A percentile compares a stretch with the other conserved stretches of the same genome.
Evolutionary conservation across 2,888 invertebrate genomes (phyloP).

Genomic region (Sinodicranocentrus sp.): DNA sequence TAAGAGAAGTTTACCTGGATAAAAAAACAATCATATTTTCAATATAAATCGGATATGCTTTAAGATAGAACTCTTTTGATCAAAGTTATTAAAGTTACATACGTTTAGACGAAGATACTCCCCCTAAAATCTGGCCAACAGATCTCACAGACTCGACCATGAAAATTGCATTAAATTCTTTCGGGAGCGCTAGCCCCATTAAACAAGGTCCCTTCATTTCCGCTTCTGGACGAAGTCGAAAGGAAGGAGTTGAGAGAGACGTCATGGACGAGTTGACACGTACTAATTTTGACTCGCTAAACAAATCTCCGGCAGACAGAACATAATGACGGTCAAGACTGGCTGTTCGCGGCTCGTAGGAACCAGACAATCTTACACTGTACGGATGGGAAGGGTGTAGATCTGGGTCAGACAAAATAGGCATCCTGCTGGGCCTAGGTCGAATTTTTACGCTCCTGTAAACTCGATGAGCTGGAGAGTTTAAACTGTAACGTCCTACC

Average conservation of each 20-base stretch:
- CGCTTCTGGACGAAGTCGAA: constrained; percentile 72
- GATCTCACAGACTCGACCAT: constrained; percentile 79
- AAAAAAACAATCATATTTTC: no score
- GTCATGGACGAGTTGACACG: constrained; percentile 77
- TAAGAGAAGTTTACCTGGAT: constrained; percentile 25
- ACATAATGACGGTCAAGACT: constrained; percentile 74
- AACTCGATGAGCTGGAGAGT: constrained; percentile 46
- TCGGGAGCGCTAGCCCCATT: constrained; percentile 87
- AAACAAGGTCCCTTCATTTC: constrained; percentile 81
- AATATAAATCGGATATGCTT: no score
- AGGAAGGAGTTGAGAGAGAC: constrained; percentile 75
- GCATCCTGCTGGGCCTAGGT: constrained; percentile 72
- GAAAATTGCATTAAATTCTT: constrained; percentile 84
- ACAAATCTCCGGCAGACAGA: constrained; percentile 72
- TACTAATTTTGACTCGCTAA: constrained; percentile 72
- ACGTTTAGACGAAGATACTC: not conserved
- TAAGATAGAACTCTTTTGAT: no score
- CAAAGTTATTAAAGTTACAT: no score
- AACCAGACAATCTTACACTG: constrained; percentile 32
- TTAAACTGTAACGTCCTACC: constrained; percentile 59
- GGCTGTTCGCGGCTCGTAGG: constrained; percentile 68
- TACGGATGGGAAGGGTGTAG: constrained; percentile 65
- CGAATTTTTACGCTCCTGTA: constrained; percentile 72
- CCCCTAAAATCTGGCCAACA: not conserved
- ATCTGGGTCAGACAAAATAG: constrained; percentile 71